Evolutionary conservation across 2,888 invertebrate species (phyloP).

Genomic region (Mechanitis messenoides): DNA sequence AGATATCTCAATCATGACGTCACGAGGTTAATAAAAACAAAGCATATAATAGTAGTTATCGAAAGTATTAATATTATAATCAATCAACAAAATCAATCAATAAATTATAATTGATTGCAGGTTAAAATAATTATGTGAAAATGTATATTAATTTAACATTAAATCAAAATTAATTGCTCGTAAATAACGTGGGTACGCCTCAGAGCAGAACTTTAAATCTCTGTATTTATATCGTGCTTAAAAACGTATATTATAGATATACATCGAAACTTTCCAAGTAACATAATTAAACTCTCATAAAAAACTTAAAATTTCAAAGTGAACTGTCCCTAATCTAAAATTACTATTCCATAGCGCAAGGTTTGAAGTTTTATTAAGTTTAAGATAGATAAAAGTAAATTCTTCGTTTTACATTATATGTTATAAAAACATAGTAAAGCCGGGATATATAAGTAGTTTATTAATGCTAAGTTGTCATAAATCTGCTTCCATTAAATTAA

Average conservation of each 20-base stretch:
- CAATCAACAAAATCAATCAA: neutral
- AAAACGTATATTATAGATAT: neutral
- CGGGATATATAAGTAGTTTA: too few species aligned
- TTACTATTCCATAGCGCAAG: too few species aligned
- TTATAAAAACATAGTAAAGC: too few species aligned
- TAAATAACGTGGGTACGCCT: slow-evolving; percentile 10
- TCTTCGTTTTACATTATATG: neutral
- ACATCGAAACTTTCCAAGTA: slow-evolving; percentile 12
- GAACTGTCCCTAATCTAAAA: neutral
- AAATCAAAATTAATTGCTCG: slow-evolving; percentile 2
- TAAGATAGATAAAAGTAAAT: slow-evolving; percentile 18
- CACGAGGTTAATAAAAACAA: too few species aligned
- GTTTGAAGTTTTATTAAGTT: neutral
- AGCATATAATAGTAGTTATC: neutral
- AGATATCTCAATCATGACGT: too few species aligned
- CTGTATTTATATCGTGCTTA: slow-evolving; percentile 8
- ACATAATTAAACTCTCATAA: slow-evolving; percentile 4
- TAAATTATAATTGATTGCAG: neutral
- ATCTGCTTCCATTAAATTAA: slow-evolving; percentile 54
- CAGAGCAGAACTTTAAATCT: slow-evolving; percentile 10
- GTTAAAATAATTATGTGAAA: slow-evolving; percentile 6
- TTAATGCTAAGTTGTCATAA: slow-evolving; percentile 44
- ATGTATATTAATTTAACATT: slow-evolving; percentile 7
- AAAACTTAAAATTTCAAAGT: neutral
- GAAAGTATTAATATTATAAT: slow-evolving; percentile 1